These are phyloP conservation scores for Tyrophagus putrescentiae DNA, from an alignment of 1,140 invertebrate species.

Conservation along the genomic window DNA sequence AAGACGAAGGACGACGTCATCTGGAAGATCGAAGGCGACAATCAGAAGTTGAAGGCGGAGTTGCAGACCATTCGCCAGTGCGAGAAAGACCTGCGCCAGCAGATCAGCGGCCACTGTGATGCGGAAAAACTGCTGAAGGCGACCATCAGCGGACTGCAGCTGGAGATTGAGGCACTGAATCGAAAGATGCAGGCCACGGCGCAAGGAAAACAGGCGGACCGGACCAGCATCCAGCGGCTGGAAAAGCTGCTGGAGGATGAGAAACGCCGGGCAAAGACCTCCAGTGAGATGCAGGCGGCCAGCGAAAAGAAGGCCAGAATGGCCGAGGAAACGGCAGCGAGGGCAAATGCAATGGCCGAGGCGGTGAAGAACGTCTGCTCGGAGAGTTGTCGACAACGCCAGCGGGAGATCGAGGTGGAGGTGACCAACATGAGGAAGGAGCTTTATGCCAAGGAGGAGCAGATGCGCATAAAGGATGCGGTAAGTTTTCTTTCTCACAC, in stretches of 20 bases:
- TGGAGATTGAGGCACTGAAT: conserved; percentile 65
- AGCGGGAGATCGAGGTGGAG: conserved; percentile 61
- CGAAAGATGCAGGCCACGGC: conserved; percentile 55
- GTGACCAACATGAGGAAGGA: conserved; percentile 54
- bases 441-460: conserved; percentile 57
- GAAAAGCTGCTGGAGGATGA: conserved; percentile 73
- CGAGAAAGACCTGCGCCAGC: conserved; percentile 66
- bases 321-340: conserved; percentile 46
- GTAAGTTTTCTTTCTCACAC: conserved; percentile 30
- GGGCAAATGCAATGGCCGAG: conserved; percentile 33
- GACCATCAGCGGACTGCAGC: conserved; percentile 57
- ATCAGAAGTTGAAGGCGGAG: conserved; percentile 63
- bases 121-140: conserved; percentile 55
- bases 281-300: conserved; percentile 57
- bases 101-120: conserved; percentile 48
- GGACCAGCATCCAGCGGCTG: conserved; percentile 51
- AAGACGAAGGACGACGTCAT: conserved; percentile 18
- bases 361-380: conserved; percentile 47
- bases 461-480: conserved; percentile 40
- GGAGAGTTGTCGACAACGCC: conserved; percentile 53
- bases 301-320: conserved; percentile 56
- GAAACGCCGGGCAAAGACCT: conserved; percentile 47
- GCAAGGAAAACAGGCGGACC: conserved; percentile 55
- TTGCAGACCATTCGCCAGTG: conserved; percentile 49
- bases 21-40: conserved; percentile 47